Base-by-base conservation (phyloP, 2,888 invertebrate species). In the Teleiodes luculella region DNA sequence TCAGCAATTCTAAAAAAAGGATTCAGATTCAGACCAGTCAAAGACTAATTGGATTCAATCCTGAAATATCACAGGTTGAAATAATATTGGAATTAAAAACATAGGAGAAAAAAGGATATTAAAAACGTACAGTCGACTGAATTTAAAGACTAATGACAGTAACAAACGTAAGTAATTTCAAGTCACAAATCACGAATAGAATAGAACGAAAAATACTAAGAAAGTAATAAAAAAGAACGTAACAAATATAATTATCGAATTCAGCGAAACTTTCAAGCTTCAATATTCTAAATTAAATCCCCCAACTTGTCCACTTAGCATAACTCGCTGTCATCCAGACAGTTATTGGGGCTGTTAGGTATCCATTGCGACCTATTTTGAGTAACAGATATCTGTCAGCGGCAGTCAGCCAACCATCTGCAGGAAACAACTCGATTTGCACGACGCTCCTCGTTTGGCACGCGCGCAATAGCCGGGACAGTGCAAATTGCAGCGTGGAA, bases 291-390 rank as follows among this genome's bases (percentile, higher is more conserved):
- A 31, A 5, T 1, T 11, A 5, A 31, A 31, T 31, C 6, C 31
- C 7, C 11, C 31, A 31, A 31, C 31, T 10, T 31, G 31, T 11
- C 31, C 31, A 31, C 31, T 31, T 11, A 6, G 36, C 14, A n/a
- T n/a, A n/a, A n/a, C n/a, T 37, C 36, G 41, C 18, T 41, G 20
- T 13, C 36, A 36, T 6, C 13, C 36, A 11, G 11, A 8, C 10
- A 36, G 36, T 36, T 8, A 14, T 37, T 14, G 14, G 14, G 16
- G 16, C 37, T 16, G 37, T 37, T 37, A 31, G 35, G 20, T 24
- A 14, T 52, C 20, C 45, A 52, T 35, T 33, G 52, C 43, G 45
- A 35, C 52, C 45, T 52, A 43, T 5, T 33, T 45, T 33, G 13
- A n/a, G 18, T 1, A 7, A 14, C 11, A n/a, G 52, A 20, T 52